Evolutionary conservation across 2,113 vertebrate genomes (phyloP).

Genomic region (Entelurus aequoreus): DNA sequence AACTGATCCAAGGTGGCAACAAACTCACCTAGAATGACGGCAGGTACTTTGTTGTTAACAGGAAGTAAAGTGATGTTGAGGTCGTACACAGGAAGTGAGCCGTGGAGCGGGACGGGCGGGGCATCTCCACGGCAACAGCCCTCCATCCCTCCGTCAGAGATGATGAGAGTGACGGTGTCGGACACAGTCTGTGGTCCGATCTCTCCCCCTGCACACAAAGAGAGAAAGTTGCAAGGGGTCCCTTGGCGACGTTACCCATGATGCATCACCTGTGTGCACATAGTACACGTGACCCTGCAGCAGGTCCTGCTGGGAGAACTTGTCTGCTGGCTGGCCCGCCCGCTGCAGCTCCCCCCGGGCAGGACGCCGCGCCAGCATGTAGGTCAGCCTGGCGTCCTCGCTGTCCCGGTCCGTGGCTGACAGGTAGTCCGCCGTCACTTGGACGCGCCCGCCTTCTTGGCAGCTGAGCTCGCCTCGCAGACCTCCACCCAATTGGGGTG

Average conservation of each 20-base stretch:
- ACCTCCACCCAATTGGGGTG: slow-evolving; percentile 52
- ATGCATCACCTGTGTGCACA: slow-evolving; percentile 57
- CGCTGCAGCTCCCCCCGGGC: slow-evolving; percentile 55
- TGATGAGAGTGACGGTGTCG: slow-evolving; percentile 65
- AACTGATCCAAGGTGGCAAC: background rate
- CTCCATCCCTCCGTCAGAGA: slow-evolving; percentile 57
- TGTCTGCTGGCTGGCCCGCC: slow-evolving; percentile 51
- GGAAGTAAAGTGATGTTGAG: slow-evolving; percentile 70
- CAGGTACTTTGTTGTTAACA: slow-evolving; percentile 64
- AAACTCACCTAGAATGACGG: slow-evolving; percentile 43
- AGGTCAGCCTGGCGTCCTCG: slow-evolving; percentile 57
- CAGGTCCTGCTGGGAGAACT: slow-evolving; percentile 69
- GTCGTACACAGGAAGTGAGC: slow-evolving; percentile 70
- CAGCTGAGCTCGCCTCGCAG: slow-evolving; percentile 56
- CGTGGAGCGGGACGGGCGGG: slow-evolving; percentile 54
- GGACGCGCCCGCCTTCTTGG: slow-evolving; percentile 52
- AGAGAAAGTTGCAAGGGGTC: background rate
- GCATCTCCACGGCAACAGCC: slow-evolving; percentile 62
- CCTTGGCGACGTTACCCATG: background rate
- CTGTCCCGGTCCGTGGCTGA: slow-evolving; percentile 67
- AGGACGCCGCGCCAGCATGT: slow-evolving; percentile 56
- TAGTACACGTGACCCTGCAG: slow-evolving; percentile 67
- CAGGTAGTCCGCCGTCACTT: slow-evolving; percentile 62
- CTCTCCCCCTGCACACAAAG: slow-evolving; percentile 59
- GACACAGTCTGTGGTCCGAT: slow-evolving; percentile 49